A percentile compares a stretch with the other conserved stretches of the same genome.
phyloP scores from a whole-genome alignment of 1,140 invertebrate genomes.

The Zaprionus ornatus region DNA sequence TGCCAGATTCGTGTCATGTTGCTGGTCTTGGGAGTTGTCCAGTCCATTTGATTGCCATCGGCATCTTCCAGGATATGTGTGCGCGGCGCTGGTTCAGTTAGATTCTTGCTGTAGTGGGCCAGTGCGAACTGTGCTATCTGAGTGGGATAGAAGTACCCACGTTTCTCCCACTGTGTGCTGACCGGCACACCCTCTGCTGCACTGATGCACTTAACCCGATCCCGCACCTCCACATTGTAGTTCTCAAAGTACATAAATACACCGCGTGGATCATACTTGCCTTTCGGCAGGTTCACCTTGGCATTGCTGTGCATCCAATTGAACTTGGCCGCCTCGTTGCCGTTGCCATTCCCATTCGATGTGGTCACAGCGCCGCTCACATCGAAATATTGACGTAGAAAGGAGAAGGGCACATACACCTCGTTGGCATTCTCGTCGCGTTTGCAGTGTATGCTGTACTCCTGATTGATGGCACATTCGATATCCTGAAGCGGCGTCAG shows the following conservation, averaged over 20 bases:
- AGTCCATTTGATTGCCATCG: conserved; percentile 87
- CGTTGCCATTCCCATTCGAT: conserved; percentile 26
- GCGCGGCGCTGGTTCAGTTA: conserved; percentile 91
- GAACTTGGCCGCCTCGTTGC: conserved; percentile 88
- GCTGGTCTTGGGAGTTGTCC: conserved; percentile 88
- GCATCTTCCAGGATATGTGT: conserved; percentile 89
- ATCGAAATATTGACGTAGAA: conserved; percentile 97
- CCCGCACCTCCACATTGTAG: conserved; percentile 97
- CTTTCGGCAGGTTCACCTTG: conserved; percentile 94
- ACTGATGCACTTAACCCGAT: conserved; percentile 97
- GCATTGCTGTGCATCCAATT: conserved; percentile 98
- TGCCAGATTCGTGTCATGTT: conserved; percentile 87
- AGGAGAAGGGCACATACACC: conserved; percentile 96
- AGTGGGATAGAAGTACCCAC: conserved; percentile 98
- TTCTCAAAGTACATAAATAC: conserved; percentile 98
- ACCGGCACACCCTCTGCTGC: conserved; percentile 96
- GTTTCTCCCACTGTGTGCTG: conserved; percentile 96
- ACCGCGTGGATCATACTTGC: conserved; percentile 93
- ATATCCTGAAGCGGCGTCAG: conserved; percentile 87
- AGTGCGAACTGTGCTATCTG: conserved; percentile 99
- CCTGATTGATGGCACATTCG: conserved; percentile 95
- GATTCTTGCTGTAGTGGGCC: conserved; percentile 98
- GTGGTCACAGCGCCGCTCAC: conserved; percentile 85
- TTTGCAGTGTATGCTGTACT: conserved; percentile 92
- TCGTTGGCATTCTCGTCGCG: conserved; percentile 93